Percentiles rank a stretch among this genome's conserved stretches.
Conservation (phyloP, 2,113 vertebrate genomes). For the Nycticorax nycticorax region DNA sequence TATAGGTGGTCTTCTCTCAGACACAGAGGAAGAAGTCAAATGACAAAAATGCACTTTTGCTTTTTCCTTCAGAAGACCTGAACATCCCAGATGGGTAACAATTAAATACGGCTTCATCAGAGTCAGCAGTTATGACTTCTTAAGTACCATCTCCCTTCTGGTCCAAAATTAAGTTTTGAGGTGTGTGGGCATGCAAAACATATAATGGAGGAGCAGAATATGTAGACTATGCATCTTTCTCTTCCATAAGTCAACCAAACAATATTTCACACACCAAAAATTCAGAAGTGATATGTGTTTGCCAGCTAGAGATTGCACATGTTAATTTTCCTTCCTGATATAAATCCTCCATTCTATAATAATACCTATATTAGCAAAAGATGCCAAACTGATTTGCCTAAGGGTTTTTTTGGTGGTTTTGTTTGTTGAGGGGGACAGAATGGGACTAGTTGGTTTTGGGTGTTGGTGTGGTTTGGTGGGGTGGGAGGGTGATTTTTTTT, state of each 20-base stretch:
- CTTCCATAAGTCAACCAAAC: not conserved
- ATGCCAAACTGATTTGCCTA: not conserved
- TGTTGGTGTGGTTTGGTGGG: too few relatives aligned
- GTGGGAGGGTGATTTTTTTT: not conserved
- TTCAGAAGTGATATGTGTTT: not conserved
- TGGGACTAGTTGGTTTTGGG: not conserved
- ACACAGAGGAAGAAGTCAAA: not conserved
- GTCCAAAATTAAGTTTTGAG: not conserved
- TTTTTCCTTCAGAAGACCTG: not conserved
- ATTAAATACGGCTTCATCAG: not conserved
- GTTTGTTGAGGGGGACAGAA: too few relatives aligned
- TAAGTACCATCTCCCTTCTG: not conserved
- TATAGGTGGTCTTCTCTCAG: not conserved
- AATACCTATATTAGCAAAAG: not conserved
- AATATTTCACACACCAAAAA: not conserved
- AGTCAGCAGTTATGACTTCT: not conserved
- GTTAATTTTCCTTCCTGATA: not conserved
- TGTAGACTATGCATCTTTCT: not conserved
- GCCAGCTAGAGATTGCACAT: not conserved
- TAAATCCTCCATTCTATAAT: not conserved
- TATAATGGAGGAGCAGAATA: too few relatives aligned
- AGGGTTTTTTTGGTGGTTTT: not conserved
- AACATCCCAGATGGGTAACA: not conserved
- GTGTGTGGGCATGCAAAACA: not conserved
- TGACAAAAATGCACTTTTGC: not conserved